Percentiles rank a stretch among this genome's conserved stretches.
These are phyloP conservation scores for Tetragonisca angustula DNA, from an alignment of 2,888 invertebrate species.

Conservation along the genomic window DNA sequence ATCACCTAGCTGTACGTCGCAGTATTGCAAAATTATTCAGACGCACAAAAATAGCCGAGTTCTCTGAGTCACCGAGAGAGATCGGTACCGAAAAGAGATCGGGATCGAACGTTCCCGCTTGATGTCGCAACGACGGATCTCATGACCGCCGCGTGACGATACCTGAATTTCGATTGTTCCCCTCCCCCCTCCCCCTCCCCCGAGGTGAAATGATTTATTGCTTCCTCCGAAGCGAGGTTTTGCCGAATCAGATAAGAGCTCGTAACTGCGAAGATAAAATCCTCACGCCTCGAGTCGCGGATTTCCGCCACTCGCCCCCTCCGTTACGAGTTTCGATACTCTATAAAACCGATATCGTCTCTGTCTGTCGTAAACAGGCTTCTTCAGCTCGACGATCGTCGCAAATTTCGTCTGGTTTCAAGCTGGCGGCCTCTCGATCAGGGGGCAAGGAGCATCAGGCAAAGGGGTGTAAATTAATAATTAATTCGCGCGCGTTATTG, in stretches of 20 bases:
- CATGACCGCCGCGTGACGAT: conserved; percentile 51
- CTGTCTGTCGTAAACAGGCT: not conserved
- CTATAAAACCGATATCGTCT: conserved; percentile 5
- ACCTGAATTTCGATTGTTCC: conserved; percentile 58
- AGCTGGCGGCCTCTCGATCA: not conserved
- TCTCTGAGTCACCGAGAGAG: not conserved
- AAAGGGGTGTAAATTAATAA: conserved; percentile 38
- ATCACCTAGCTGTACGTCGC: not conserved
- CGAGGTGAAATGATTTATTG: conserved; percentile 60
- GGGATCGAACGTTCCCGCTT: conserved; percentile 4
- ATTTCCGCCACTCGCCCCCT: conserved; percentile 15
- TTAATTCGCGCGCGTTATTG: conserved; percentile 48
- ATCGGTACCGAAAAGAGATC: not conserved
- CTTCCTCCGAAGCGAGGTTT: conserved; percentile 8
- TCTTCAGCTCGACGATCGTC: not conserved
- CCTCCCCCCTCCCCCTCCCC: conserved; percentile 21
- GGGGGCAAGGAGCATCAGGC: not conserved
- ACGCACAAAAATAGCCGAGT: not conserved
- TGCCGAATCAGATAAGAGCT: conserved; percentile 62
- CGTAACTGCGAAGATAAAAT: conserved; percentile 60
- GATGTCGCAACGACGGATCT: conserved; percentile 21
- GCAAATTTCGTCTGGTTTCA: conserved; percentile 28
- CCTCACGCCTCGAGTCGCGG: not conserved
- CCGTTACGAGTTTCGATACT: conserved; percentile 20
- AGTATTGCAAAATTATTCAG: not conserved